These are phyloP conservation scores for Tipula confusa DNA, from an alignment of 2,888 invertebrate genomes.

Conservation along the genomic window DNA sequence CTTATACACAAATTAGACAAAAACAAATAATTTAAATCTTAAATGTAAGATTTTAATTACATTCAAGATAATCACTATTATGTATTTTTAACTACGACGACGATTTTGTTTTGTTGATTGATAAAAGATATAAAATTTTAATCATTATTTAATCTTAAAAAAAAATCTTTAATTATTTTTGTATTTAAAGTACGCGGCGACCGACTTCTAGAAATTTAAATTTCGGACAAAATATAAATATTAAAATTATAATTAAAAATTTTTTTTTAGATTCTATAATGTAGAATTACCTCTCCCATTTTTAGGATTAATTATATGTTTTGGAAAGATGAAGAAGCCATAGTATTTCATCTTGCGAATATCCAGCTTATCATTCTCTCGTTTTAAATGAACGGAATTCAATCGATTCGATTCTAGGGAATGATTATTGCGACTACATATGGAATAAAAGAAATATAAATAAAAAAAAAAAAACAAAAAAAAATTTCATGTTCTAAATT, in stretches of 20 bases:
- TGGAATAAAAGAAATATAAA: slow-evolving; percentile 20
- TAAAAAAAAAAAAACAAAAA: background rate
- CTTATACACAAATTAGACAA: background rate
- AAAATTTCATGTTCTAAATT: background rate
- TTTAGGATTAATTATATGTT: background rate
- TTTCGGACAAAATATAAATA: background rate
- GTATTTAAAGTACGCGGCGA: background rate
- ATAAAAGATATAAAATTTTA: background rate
- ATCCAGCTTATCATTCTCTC: background rate
- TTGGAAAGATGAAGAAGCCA: slow-evolving; percentile 7
- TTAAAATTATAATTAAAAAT: background rate
- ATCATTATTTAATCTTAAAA: slow-evolving; percentile 5
- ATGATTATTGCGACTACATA: slow-evolving; percentile 4
- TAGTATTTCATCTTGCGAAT: background rate
- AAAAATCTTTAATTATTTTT: background rate
- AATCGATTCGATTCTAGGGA: background rate
- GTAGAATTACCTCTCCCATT: slow-evolving; percentile 20
- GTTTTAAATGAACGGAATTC: background rate
- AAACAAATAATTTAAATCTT: background rate
- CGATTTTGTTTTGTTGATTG: background rate
- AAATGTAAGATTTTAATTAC: background rate
- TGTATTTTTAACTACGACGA: background rate
- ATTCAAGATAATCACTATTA: background rate
- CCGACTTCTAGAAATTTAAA: background rate
- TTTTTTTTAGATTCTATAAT: background rate